Percentiles rank a stretch among this genome's conserved stretches.
Conservation (phyloP, 2,797 vertebrate species). For the Sarcoramphus papa region DNA sequence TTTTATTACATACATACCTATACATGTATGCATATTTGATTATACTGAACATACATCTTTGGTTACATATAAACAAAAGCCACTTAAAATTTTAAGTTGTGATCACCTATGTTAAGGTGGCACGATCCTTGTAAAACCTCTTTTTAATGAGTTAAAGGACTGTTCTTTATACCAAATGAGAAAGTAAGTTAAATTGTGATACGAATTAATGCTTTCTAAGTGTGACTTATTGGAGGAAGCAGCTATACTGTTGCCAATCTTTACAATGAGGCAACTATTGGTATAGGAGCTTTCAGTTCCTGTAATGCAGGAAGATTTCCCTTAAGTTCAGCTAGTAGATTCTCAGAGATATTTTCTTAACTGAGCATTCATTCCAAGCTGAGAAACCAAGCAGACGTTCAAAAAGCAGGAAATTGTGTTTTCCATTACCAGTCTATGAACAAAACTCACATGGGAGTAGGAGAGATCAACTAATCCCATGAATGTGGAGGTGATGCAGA, state of each 20-base stretch:
- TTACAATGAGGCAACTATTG: not conserved
- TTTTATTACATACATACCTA: not conserved
- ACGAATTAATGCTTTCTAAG: not conserved
- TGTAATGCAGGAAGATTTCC: not conserved
- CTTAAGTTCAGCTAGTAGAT: not conserved
- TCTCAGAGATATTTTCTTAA: not conserved
- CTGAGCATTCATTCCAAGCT: not conserved
- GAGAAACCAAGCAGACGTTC: not conserved
- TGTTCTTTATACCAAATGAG: not conserved
- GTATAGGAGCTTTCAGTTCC: not conserved
- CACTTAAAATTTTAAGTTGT: not conserved
- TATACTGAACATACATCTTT: not conserved
- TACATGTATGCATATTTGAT: not conserved
- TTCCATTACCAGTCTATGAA: not conserved
- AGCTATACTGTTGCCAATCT: not conserved
- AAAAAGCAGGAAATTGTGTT: not conserved
- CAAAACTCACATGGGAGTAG: not conserved
- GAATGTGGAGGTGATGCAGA: not conserved
- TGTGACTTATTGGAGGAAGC: not conserved
- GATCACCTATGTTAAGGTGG: not conserved
- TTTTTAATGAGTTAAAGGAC: not conserved
- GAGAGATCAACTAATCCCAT: not conserved
- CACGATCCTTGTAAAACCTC: not conserved
- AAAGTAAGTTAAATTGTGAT: not conserved
- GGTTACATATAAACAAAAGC: not conserved